These are phyloP conservation scores for Anticlea derivata DNA, from an alignment of 2,888 invertebrate species.

Conservation along the genomic window DNA sequence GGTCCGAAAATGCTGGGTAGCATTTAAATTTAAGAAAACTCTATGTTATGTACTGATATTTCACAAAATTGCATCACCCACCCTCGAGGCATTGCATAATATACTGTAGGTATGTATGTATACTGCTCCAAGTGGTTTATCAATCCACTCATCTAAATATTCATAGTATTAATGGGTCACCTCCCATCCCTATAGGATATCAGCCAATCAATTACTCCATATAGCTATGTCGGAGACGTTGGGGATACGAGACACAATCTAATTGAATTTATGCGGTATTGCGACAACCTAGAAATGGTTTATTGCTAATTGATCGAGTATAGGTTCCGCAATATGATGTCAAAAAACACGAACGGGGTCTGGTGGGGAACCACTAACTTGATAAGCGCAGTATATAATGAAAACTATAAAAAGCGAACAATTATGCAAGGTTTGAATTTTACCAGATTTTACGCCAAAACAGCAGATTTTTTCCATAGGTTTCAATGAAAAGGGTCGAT, in stretches of 20 bases:
- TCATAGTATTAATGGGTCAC: constrained; percentile 30
- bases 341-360: constrained; percentile 33
- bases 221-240: constrained; percentile 60
- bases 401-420: too few relatives aligned
- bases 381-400: neutral
- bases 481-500: too few relatives aligned
- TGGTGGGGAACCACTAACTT: neutral
- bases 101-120: neutral
- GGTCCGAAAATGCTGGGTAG: too few relatives aligned
- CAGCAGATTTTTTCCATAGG: too few relatives aligned
- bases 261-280: constrained; percentile 77
- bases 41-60: too few relatives aligned
- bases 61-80: constrained; percentile 4
- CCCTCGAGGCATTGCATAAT: too few relatives aligned
- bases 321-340: constrained; percentile 49
- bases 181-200: constrained; percentile 33
- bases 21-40: too few relatives aligned
- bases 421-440: too few relatives aligned
- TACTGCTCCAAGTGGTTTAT: constrained; percentile 13
- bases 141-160: constrained; percentile 29
- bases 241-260: constrained; percentile 55
- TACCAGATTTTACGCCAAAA: too few relatives aligned
- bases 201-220: constrained; percentile 67
- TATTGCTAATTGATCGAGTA: constrained; percentile 74
- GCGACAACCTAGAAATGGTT: constrained; percentile 63